Conservation (phyloP, 2,113 vertebrate genomes). For the Ia io region DNA sequence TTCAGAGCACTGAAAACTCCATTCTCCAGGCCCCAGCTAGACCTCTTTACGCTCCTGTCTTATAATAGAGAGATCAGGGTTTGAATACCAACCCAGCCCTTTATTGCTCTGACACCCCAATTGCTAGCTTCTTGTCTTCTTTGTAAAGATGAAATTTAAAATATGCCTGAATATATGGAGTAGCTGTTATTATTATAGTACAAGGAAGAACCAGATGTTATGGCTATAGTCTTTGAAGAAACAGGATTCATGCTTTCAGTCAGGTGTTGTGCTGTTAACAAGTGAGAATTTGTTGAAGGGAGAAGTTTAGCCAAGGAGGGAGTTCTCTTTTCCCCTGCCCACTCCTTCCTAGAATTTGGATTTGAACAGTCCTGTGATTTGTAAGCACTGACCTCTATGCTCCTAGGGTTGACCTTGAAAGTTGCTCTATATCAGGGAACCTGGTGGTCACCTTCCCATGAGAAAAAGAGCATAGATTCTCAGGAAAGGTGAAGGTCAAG, state of each 20-base stretch:
- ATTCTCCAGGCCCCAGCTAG: background rate
- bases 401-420: constrained; percentile 28
- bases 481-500: constrained; percentile 8
- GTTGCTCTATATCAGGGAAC: background rate
- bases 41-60: background rate
- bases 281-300: background rate
- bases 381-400: background rate
- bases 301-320: background rate
- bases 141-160: background rate
- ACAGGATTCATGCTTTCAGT: background rate
- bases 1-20: background rate
- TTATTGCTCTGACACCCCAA: background rate
- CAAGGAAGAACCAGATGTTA: background rate
- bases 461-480: constrained; percentile 10
- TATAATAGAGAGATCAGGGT: background rate
- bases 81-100: background rate
- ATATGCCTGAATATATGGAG: background rate
- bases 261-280: background rate
- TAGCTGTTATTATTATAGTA: background rate
- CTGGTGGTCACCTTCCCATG: background rate
- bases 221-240: background rate
- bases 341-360: background rate
- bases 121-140: background rate
- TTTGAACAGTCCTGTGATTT: background rate
- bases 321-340: background rate